phyloP scores from a whole-genome alignment of 2,113 vertebrate species.

The Poecile atricapillus region DNA sequence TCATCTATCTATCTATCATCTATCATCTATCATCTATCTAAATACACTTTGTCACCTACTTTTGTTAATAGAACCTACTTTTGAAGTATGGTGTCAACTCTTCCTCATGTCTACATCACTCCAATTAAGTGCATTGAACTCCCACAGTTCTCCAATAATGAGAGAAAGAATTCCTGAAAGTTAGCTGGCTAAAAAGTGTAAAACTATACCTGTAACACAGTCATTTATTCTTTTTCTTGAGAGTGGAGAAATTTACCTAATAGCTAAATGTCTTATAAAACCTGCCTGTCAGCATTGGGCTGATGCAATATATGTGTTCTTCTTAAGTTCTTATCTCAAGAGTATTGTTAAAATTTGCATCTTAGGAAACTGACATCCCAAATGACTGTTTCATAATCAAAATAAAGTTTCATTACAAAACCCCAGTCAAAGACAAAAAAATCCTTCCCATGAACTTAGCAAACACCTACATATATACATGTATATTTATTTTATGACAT shows the following conservation, averaged over 20 bases:
- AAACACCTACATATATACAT: neutral
- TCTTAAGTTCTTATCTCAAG: neutral
- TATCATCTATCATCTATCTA: neutral
- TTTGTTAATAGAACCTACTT: neutral
- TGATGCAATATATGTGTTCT: neutral
- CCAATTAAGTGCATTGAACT: neutral
- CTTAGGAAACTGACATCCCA: neutral
- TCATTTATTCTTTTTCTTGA: neutral
- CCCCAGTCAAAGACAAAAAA: neutral
- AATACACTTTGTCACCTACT: neutral
- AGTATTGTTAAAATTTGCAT: neutral
- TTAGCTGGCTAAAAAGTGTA: neutral
- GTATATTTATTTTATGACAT: neutral
- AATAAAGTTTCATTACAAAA: neutral
- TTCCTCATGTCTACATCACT: neutral
- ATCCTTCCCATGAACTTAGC: neutral
- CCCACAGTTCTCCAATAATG: neutral
- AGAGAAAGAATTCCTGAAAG: neutral
- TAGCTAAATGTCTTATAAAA: neutral
- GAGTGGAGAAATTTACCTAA: neutral
- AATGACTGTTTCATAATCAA: neutral
- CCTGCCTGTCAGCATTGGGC: neutral
- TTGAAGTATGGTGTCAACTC: fast-evolving
- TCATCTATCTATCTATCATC: no score
- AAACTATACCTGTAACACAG: neutral